Conservation (phyloP, 2,888 invertebrate genomes). For the Lithophane socia region DNA sequence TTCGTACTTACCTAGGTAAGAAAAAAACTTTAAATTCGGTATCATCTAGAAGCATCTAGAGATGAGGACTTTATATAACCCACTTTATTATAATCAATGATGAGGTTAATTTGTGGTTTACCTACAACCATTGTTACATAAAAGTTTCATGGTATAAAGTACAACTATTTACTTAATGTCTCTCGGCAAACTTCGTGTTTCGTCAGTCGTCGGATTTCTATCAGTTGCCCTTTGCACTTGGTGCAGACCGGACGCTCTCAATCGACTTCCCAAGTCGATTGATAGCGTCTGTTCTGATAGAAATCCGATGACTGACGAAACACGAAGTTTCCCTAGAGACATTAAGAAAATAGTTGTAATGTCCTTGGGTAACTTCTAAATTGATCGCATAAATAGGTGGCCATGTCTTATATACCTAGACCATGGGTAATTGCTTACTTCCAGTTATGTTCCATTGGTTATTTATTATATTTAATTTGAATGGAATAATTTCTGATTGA, state of each 20-base stretch:
- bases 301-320: too few species aligned
- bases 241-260: too few species aligned
- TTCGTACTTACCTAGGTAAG: not conserved
- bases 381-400: conserved; percentile 10
- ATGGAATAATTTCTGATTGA: conserved; percentile 14
- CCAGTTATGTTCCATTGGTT: not conserved
- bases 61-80: not conserved
- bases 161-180: too few species aligned
- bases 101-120: conserved; percentile 39
- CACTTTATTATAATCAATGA: conserved; percentile 21
- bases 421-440: conserved; percentile 15
- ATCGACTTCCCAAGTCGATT: too few species aligned
- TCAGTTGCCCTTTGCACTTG: too few species aligned
- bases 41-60: not conserved
- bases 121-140: conserved; percentile 1
- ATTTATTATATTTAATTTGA: conserved; percentile 12
- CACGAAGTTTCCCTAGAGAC: too few species aligned
- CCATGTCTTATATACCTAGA: not conserved
- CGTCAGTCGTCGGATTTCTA: too few species aligned
- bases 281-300: too few species aligned
- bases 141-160: not conserved
- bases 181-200: too few species aligned
- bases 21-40: not conserved
- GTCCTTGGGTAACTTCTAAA: conserved; percentile 26
- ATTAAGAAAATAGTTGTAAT: too few species aligned